Percentiles rank a stretch among this genome's conserved stretches.
phyloP scores from a whole-genome alignment of 2,888 invertebrate genomes.

The Phragmatobia fuliginosa region DNA sequence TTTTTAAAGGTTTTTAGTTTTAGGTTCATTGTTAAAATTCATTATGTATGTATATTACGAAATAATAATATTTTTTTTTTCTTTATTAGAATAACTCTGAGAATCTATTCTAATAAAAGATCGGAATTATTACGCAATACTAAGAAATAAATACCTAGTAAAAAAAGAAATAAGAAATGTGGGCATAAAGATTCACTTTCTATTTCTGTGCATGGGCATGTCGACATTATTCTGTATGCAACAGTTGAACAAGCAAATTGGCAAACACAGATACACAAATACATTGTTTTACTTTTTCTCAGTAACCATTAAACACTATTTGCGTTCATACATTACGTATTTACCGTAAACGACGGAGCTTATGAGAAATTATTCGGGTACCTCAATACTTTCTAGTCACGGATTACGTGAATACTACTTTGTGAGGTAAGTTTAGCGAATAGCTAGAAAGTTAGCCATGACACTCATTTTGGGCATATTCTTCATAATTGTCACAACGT shows the following conservation, averaged over 20 bases:
- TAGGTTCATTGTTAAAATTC: too few species aligned
- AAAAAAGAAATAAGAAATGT: not conserved
- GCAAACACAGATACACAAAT: slow-evolving; percentile 15
- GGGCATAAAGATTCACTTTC: slow-evolving; percentile 42
- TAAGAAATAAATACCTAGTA: not conserved
- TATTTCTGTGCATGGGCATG: slow-evolving; percentile 23
- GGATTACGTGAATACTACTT: slow-evolving; percentile 71
- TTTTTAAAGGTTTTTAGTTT: too few species aligned
- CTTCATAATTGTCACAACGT: slow-evolving; percentile 64
- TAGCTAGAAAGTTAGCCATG: slow-evolving; percentile 69
- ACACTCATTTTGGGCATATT: slow-evolving; percentile 52
- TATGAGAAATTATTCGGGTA: slow-evolving; percentile 65
- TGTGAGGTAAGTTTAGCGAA: slow-evolving; percentile 67
- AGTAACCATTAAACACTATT: not conserved
- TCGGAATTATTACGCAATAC: not conserved
- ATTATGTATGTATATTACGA: too few species aligned
- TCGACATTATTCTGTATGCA: slow-evolving; percentile 39
- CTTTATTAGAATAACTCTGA: not conserved
- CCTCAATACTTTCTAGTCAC: slow-evolving; percentile 73
- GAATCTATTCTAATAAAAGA: not conserved
- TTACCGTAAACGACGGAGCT: slow-evolving; percentile 34
- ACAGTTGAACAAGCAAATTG: slow-evolving; percentile 20
- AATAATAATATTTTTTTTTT: too few species aligned
- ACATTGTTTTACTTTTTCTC: not conserved
- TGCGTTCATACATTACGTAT: not conserved